phyloP scores from a whole-genome alignment of 2,888 invertebrate species.

The Volucella zonaria region DNA sequence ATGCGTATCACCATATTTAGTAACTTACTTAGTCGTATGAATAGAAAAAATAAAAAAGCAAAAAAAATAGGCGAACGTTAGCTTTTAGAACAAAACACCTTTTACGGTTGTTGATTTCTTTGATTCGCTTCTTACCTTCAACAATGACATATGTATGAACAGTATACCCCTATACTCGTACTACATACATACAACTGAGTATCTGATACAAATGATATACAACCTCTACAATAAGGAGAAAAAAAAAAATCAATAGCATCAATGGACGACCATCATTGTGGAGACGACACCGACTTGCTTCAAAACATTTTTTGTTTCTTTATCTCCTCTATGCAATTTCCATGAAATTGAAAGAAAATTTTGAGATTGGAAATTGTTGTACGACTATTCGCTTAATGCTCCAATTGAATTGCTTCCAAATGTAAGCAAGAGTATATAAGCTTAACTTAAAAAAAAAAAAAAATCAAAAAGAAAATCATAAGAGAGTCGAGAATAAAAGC shows the following conservation, averaged over 20 bases:
- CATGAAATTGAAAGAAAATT: neutral
- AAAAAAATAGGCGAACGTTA: neutral
- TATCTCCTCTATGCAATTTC: conserved; percentile 1
- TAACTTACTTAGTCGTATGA: conserved; percentile 2
- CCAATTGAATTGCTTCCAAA: conserved; percentile 21
- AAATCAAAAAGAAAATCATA: conserved; percentile 33
- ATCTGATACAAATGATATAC: neutral
- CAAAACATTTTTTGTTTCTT: neutral
- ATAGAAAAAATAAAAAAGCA: conserved; percentile 4
- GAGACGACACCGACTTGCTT: neutral
- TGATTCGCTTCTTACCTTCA: conserved; percentile 17
- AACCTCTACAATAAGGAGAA: neutral
- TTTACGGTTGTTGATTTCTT: conserved; percentile 67
- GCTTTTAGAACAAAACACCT: conserved; percentile 52
- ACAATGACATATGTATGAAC: neutral
- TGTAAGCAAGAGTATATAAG: neutral
- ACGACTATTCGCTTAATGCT: conserved; percentile 1
- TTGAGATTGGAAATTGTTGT: conserved; percentile 7
- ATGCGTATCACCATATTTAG: conserved; percentile 61
- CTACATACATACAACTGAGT: neutral
- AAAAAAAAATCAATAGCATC: conserved; percentile 40
- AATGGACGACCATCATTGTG: neutral
- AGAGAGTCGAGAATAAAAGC: conserved; percentile 12
- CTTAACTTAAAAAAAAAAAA: conserved; percentile 3
- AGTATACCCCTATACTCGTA: neutral